Evolutionary conservation across 2,888 invertebrate genomes (phyloP), one percentile per base, ranked within the genome.

Genomic region (Macrophya annulata): DNA sequence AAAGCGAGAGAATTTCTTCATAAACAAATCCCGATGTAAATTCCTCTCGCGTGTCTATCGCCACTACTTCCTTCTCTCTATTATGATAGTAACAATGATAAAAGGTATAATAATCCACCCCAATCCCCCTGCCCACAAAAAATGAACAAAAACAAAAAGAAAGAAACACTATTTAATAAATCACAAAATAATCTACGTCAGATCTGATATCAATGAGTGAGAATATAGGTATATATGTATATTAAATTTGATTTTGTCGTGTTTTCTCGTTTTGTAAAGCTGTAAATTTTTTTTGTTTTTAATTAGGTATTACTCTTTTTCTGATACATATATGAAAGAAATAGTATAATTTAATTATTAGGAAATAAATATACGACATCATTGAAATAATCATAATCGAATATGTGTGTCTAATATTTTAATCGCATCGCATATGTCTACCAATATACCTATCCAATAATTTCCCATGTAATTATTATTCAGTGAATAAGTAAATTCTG

Each of bases 1-100:
- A 94, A 89, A 86, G 86, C 37, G 79, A 84, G n/a, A 48, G 48
- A 55, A n/a, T 25, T 68, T 1, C 37, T 37, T 68, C 37, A 31
- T 68, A 31, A 68, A 37, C 17, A 68, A 31, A 68, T 68, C 68
- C 37, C 68, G 68, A 37, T 62, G 17, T 37, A 68, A 3, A 37
- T 68, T 68, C 17, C 68, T 68, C 37, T 12, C 2, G 62, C 0
- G 62, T 25, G 21, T 62, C 25, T 25, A 21, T 62, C 25, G 21
- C 21, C 62, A 3, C 9, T 25, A 10, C 10, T 25, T 8, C 9
- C 25, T 12, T 12, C 62, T 21, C 12, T 12, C 25, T 62, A 10
- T 25, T 12, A 25, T 62, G 0, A 51, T 51, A 51, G 10, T 48
- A 12, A 48, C 10, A 17, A 51, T 51, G 17, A 51, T 51, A 51